Base-by-base conservation (phyloP, 1,140 invertebrate species). In the Diorhabda sublineata region DNA sequence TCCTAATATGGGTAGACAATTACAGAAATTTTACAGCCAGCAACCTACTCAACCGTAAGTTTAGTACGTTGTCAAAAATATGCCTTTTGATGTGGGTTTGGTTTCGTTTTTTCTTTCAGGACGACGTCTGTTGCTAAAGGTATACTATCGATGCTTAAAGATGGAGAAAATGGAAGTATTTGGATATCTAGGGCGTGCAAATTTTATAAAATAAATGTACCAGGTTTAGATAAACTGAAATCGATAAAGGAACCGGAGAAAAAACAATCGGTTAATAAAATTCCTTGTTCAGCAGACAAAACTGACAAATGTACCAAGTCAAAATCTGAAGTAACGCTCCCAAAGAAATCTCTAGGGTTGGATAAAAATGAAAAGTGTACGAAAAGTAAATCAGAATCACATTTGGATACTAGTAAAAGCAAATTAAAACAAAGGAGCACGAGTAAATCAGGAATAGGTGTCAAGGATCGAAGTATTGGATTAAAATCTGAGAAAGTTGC, bases 121-220 rank as follows among this genome's bases (percentile, higher is more conserved):
- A 75, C 82, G 11, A 79, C 82, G 60, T 78, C 78, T 43, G 77
- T 85, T 3, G 84, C 84, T 3, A 80, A 82, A 67, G 83, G 82
- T n/a, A 70, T 86, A 62, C 77, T 84, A 11, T 82, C 82, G 5
- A 76, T 84, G 65, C 83, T 86, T 43, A 80, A 79, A 61, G 80
- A 82, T 57, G 85, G 82, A 0, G 80, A 82, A 66, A 85, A 83
- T 67, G 84, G 84, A 6, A 84, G 80, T 58, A 76, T 85, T 4
- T 86, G 84, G 84, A 82, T 86, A 43, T 78, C 77, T 45, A 84
- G 85, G 70, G 79, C 81, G 57, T 80, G 78, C 8, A 82, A 83
- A 1, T 79, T 83, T 42, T 85, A 85, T 65, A 83, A 85, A 73
- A 79, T 85, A 45, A 73, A 76, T 41, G 77, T 84, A 66, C 81